phyloP scores from a whole-genome alignment of 1,140 invertebrate species.

The Zaprionus africanus region DNA sequence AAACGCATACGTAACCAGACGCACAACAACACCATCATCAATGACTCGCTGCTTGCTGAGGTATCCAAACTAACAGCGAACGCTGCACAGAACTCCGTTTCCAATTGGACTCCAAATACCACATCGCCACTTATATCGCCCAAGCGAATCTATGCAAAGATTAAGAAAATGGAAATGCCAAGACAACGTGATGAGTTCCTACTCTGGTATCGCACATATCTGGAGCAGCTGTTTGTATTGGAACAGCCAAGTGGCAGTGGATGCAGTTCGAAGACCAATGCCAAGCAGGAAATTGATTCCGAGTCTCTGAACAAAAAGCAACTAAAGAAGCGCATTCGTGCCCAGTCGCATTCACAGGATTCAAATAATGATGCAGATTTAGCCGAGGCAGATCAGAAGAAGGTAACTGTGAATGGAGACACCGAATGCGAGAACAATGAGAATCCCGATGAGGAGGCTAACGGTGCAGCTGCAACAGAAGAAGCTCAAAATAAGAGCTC shows the following conservation, averaged over 20 bases:
- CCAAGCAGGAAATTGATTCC: slow-evolving; percentile 3
- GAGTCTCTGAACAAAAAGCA: slow-evolving; percentile 36
- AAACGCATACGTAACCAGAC: slow-evolving; percentile 79
- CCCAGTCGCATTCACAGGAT: slow-evolving; percentile 65
- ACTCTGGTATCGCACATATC: slow-evolving; percentile 72
- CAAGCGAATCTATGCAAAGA: slow-evolving; percentile 81
- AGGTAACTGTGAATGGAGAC: slow-evolving; percentile 52
- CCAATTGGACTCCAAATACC: slow-evolving; percentile 47
- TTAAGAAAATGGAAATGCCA: slow-evolving; percentile 76
- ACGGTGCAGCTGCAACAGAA: slow-evolving; percentile 32
- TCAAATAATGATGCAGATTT: slow-evolving; percentile 85
- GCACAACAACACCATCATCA: slow-evolving; percentile 75
- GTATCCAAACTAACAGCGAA: slow-evolving; percentile 77
- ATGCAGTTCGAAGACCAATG: slow-evolving; percentile 18
- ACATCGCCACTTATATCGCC: slow-evolving; percentile 66
- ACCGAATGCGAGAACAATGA: slow-evolving; percentile 77
- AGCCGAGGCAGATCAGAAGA: slow-evolving; percentile 86
- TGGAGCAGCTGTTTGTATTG: slow-evolving; percentile 70
- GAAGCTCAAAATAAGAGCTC: slow-evolving; percentile 31
- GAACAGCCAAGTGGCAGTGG: slow-evolving; percentile 48
- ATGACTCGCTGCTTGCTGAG: slow-evolving; percentile 75
- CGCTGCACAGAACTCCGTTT: slow-evolving; percentile 72
- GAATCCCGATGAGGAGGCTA: slow-evolving; percentile 68
- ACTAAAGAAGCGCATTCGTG: slow-evolving; percentile 56
- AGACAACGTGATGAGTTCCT: slow-evolving; percentile 76